These are phyloP conservation scores for Xestia sexstrigata DNA, from an alignment of 2,888 invertebrate genomes.

Conservation along the genomic window DNA sequence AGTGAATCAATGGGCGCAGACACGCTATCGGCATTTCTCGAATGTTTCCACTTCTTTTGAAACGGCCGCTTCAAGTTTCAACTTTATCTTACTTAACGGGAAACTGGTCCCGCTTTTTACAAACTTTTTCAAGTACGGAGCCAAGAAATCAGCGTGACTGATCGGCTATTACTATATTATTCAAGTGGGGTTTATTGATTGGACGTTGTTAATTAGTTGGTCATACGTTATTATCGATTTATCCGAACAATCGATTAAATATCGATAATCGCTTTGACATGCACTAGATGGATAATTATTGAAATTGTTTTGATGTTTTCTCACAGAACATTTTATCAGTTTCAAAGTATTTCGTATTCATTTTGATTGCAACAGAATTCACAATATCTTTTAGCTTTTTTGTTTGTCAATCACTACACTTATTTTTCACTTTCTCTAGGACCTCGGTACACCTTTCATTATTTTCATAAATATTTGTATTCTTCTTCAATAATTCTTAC, in stretches of 20 bases:
- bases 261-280: slow-evolving; percentile 24
- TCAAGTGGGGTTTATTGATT: slow-evolving; percentile 18
- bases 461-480: background rate
- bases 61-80: slow-evolving; percentile 78
- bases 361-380: background rate
- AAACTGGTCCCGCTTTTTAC: slow-evolving; percentile 78
- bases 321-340: background rate
- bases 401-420: background rate
- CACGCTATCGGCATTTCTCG: slow-evolving; percentile 76
- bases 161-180: slow-evolving; percentile 24
- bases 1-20: slow-evolving; percentile 74
- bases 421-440: background rate
- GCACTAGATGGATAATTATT: slow-evolving; percentile 8
- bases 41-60: slow-evolving; percentile 81
- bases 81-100: slow-evolving; percentile 81
- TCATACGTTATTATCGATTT: slow-evolving; percentile 45
- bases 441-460: background rate
- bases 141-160: slow-evolving; percentile 62
- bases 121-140: slow-evolving; percentile 70
- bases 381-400: no score
- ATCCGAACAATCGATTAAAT: slow-evolving; percentile 27
- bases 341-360: background rate
- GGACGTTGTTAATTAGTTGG: slow-evolving; percentile 31
- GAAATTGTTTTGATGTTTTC: background rate
- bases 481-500: background rate